Evolutionary conservation across 2,797 vertebrate genomes (phyloP).

Genomic region (Pagetopsis macropterus): DNA sequence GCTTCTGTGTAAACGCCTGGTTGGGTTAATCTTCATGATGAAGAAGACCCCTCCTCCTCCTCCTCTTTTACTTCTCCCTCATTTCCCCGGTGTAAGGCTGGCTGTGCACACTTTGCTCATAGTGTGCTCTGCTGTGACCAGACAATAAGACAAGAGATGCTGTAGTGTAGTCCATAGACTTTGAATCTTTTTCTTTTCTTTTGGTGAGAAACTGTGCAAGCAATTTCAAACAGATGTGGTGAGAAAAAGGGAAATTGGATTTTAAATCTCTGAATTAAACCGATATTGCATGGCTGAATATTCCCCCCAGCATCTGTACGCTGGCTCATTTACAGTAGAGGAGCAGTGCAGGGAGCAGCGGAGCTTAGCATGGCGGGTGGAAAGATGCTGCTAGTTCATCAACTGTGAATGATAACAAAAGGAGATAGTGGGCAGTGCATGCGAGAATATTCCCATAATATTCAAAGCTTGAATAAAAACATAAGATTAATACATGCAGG

Average conservation of each 20-base stretch:
- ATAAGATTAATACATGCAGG: background rate
- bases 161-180: background rate
- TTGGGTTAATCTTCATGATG: constrained; percentile 62
- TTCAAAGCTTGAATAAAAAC: constrained; percentile 2
- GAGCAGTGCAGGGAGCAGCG: constrained; percentile 47
- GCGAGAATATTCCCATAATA: background rate
- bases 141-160: constrained; percentile 38
- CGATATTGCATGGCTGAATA: constrained; percentile 4
- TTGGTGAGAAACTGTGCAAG: background rate
- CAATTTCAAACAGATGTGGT: constrained; percentile 14
- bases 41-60: constrained; percentile 31
- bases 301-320: constrained; percentile 6
- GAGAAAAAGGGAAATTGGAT: constrained; percentile 1
- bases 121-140: constrained; percentile 29
- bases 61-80: constrained; percentile 15
- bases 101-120: constrained; percentile 33
- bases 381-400: constrained; percentile 64
- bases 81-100: constrained; percentile 21
- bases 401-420: constrained; percentile 68
- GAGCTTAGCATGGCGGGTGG: constrained; percentile 73
- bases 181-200: constrained; percentile 2
- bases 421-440: constrained; percentile 15
- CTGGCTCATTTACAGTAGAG: constrained; percentile 33
- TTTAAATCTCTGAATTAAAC: constrained; percentile 16
- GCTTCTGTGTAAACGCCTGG: constrained; percentile 63